These are phyloP conservation scores for Elymnias hypermnestra DNA, from an alignment of 1,140 invertebrate species.

Conservation along the genomic window DNA sequence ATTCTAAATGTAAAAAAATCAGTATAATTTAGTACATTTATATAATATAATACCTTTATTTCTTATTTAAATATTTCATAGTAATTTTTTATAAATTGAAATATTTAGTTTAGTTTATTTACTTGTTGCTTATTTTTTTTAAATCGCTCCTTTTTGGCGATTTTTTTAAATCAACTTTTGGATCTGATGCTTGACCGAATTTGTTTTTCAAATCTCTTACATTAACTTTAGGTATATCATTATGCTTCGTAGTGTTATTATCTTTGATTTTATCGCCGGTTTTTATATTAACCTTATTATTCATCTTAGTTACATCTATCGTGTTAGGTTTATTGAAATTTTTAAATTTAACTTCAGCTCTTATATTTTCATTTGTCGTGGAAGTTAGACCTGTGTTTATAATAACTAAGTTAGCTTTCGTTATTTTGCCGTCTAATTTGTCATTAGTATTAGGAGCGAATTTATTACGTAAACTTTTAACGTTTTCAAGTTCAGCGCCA, in stretches of 20 bases:
- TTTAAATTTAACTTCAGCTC: background rate
- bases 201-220: constrained; percentile 16
- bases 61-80: too few relatives aligned
- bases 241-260: background rate
- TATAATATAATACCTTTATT: too few relatives aligned
- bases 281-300: background rate
- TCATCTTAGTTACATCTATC: background rate
- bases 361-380: constrained; percentile 80
- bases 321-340: constrained; percentile 7
- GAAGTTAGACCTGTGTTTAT: constrained; percentile 81
- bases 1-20: too few relatives aligned
- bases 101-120: too few relatives aligned
- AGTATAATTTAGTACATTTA: too few relatives aligned
- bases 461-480: constrained; percentile 9
- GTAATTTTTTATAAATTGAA: too few relatives aligned
- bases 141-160: constrained; percentile 4
- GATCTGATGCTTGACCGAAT: constrained; percentile 10
- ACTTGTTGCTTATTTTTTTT: background rate
- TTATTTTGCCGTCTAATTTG: constrained; percentile 14
- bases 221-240: constrained; percentile 4
- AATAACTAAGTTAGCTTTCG: constrained; percentile 75
- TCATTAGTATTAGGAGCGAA: constrained; percentile 1
- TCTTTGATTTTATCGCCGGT: background rate
- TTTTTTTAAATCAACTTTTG: background rate
- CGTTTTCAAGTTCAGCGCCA: constrained; percentile 10